These are phyloP conservation scores for Oenanthe oenanthe DNA, from an alignment of 2,113 vertebrate genomes.

Conservation along the genomic window DNA sequence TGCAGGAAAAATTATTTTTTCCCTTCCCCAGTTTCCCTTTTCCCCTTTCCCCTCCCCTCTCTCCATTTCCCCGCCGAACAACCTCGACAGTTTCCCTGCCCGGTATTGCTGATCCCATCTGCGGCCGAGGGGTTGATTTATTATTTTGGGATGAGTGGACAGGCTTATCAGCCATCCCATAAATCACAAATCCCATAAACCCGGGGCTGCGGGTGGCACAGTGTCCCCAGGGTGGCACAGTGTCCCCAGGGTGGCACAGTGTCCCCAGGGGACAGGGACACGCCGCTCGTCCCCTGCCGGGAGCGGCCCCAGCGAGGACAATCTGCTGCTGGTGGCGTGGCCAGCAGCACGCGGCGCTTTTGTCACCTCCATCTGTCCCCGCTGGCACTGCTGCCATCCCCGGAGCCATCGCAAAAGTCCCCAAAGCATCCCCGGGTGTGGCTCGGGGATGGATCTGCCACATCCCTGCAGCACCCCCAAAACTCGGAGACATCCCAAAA, in stretches of 20 bases:
- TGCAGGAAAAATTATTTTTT: no score
- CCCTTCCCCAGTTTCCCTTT: no score
- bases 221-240: no score
- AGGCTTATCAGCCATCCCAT: slow-evolving; percentile 12
- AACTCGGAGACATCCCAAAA: no score
- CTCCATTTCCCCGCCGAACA: neutral
- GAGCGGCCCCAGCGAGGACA: neutral
- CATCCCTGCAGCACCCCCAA: neutral
- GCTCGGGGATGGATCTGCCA: neutral
- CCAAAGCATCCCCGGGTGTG: neutral
- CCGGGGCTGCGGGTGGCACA: neutral
- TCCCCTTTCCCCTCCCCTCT: neutral
- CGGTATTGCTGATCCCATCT: slow-evolving; percentile 46
- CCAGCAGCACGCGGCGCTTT: neutral
- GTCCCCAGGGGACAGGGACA: neutral
- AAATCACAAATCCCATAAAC: neutral
- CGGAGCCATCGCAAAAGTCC: neutral
- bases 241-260: no score
- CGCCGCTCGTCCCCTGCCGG: neutral
- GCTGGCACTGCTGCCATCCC: neutral
- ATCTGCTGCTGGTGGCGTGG: neutral
- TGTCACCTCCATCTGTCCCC: slow-evolving; percentile 18
- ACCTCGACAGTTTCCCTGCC: neutral
- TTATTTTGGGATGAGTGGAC: slow-evolving; percentile 51
- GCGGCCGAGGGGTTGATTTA: slow-evolving; percentile 10